Base-by-base conservation (phyloP, 2,797 vertebrate species). In the Acrocephalus scirpaceus region DNA sequence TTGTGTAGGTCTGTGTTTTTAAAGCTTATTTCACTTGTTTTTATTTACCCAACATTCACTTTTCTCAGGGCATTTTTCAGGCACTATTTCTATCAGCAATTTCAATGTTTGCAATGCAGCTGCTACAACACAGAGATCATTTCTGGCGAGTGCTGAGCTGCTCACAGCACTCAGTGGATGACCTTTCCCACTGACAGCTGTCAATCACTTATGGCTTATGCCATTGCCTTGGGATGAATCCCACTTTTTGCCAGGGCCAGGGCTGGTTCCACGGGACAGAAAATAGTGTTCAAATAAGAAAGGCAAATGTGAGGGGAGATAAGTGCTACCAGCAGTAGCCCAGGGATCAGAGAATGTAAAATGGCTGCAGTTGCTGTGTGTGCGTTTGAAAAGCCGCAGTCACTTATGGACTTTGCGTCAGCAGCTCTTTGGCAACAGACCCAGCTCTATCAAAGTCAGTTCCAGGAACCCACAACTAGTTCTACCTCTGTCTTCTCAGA, bases 1-100 rank as follows among this genome's bases (percentile, higher is more conserved):
- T 95, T 88, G 79, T 92, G 96, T 91, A 72, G 75, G 29, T 92
- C 82, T 92, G 61, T 81, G 82, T 83, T 77, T 86, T 84, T 66
- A 78, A 94, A 89, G 82, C 78, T 87, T 71, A 51, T 76, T 94
- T 86, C 61, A 16, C 23, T 91, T 95, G 65, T 54, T 88, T 92
- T 72, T 95, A 47, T 96, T 94, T 93, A 89, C 76, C 54, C 73
- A 60, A 66, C 40, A 44, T 57, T 86, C 66, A 21, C 64, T 85
- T 94, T 91, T 85, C n/a, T 88, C 36, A 32, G 53, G 66, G 32
- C 58, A 48, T 9, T 81, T 38, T 38, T 38, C 42, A 16, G 19
- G 26, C 56, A 48, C 30, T 73, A 21, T 92, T 92, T 82, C 86
- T 82, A 42, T 66, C 21, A 71, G 48, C 42, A 79, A 3, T 76